Evolutionary conservation across 2,888 invertebrate genomes (phyloP), one percentile per base, ranked within the genome.

Genomic region (Ophraella communa): DNA sequence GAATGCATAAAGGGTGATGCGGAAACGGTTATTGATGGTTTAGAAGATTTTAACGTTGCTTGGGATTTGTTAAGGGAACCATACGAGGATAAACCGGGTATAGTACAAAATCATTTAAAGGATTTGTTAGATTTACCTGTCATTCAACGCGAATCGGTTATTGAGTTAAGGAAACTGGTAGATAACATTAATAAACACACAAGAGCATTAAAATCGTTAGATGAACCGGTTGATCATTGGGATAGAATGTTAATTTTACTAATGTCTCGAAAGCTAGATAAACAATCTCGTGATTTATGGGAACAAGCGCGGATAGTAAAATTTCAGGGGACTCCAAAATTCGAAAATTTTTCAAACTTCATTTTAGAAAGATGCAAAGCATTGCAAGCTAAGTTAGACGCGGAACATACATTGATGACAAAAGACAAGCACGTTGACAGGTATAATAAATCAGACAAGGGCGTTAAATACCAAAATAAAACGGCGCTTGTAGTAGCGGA

Each of bases 221-320:
- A 39, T 18, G 35, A 54, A 39, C 39, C 54, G 11, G 39, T 54
- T 35, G 35, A 54, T 17, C 39, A 35, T 4, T 54, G 54, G 54
- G 54, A 8, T n/a, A 11, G 10, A 8, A 8, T 54, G 8, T 39
- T 54, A 30, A 54, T 54, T 20, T 54, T 35, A 10, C 3, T 54
- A 21, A 30, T 54, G 18, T 20, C 23, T 4, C 1, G n/a, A 30
- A 54, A 54, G 11, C 20, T 54, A 39, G 35, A 35, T 20, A 23
- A 30, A 7, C 14, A 23, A 33, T 20, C 52, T 3, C 27, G 18
- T 10, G 33, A 30, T 14, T 21, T 20, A 21, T 53, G 52, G 52
- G n/a, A 53, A 11, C 10, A 33, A 33, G 52, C 8, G 8, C 17
- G 51, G 4, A 24, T 51, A 11, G 14, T 51, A 11, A 51, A 24